Conservation (phyloP, 1,140 invertebrate species). For the Zaprionus camerounensis region DNA sequence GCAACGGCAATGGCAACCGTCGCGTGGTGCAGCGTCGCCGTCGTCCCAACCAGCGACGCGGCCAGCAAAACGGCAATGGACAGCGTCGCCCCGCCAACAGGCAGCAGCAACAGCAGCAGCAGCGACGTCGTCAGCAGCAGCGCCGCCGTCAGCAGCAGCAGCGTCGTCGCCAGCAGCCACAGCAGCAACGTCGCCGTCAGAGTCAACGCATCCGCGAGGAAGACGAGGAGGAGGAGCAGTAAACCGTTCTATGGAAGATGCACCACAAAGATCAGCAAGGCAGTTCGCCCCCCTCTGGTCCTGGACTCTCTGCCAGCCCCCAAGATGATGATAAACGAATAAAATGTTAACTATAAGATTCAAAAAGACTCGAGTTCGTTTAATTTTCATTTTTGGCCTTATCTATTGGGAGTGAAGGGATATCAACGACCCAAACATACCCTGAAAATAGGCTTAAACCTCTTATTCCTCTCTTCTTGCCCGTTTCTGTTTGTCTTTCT, state of each 20-base stretch:
- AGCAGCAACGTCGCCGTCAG: conserved; percentile 25
- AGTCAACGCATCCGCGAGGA: conserved; percentile 33
- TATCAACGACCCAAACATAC: no score
- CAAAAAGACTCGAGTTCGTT: conserved; percentile 1
- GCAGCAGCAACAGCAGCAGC: conserved; percentile 47
- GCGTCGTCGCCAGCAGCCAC: conserved; percentile 27
- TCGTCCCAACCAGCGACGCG: conserved; percentile 52
- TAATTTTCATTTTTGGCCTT: neutral
- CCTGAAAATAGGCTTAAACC: no score
- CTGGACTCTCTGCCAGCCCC: neutral
- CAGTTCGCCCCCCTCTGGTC: neutral
- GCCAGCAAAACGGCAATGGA: conserved; percentile 29
- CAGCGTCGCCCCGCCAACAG: conserved; percentile 43
- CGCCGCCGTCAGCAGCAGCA: conserved; percentile 38
- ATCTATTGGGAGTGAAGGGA: no score
- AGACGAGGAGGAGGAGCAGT: conserved; percentile 11
- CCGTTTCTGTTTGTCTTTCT: no score
- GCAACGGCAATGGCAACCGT: conserved; percentile 36
- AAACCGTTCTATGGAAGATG: neutral
- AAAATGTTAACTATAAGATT: conserved; percentile 30
- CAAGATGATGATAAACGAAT: conserved; percentile 25
- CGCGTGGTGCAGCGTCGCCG: conserved; percentile 49
- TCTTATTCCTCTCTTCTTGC: no score
- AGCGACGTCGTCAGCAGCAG: conserved; percentile 46
- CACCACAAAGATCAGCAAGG: no score